phyloP scores from a whole-genome alignment of 1,140 invertebrate genomes.

The Cyphomyrmex costatus region DNA sequence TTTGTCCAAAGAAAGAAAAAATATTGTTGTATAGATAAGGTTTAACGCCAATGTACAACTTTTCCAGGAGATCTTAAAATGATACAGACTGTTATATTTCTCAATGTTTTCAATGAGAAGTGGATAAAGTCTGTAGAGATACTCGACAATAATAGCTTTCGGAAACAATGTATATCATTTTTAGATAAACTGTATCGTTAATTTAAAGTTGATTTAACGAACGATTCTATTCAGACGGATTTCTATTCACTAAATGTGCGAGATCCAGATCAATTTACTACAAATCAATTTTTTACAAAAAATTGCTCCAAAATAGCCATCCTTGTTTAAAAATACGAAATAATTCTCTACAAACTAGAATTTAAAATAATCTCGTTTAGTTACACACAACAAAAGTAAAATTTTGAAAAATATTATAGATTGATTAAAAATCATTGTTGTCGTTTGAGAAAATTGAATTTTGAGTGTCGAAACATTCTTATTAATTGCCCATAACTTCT shows the following conservation, averaged over 20 bases:
- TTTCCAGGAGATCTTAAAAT: constrained; percentile 11
- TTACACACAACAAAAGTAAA: too few species aligned
- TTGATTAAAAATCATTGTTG: too few species aligned
- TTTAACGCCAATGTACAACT: not conserved
- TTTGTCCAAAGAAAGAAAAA: not conserved
- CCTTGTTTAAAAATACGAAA: too few species aligned
- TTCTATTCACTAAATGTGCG: constrained; percentile 9
- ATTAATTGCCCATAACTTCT: constrained; percentile 33
- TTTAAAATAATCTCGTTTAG: too few species aligned
- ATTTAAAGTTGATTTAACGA: constrained; percentile 53
- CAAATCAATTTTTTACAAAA: too few species aligned
- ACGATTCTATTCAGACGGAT: not conserved
- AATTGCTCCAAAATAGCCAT: too few species aligned
- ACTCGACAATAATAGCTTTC: constrained; percentile 4
- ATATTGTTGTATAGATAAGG: constrained; percentile 3
- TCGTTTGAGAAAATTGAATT: too few species aligned
- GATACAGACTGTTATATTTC: constrained; percentile 8
- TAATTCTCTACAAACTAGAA: too few species aligned
- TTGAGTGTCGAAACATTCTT: too few species aligned
- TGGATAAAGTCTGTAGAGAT: not conserved
- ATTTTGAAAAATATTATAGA: too few species aligned
- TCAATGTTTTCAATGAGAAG: not conserved
- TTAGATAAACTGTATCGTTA: constrained; percentile 37
- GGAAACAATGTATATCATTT: constrained; percentile 30
- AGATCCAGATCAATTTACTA: too few species aligned